A percentile compares a stretch with the other conserved stretches of the same genome.
Conservation (phyloP, 2,888 invertebrate genomes). For the Pyrocoelia pectoralis region DNA sequence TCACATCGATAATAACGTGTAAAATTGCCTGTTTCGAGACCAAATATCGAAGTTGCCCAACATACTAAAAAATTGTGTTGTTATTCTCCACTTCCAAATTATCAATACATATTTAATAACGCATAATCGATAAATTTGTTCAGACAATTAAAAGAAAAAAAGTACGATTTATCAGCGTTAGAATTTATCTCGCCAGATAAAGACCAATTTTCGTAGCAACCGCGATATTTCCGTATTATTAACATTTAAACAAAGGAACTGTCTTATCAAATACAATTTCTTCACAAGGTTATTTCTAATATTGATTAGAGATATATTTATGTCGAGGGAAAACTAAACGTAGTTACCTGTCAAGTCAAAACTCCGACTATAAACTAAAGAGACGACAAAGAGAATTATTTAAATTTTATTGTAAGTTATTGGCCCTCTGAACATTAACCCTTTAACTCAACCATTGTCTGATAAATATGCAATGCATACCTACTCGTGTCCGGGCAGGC, state of each 20-base stretch:
- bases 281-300: slow-evolving; percentile 1
- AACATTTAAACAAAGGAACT: neutral
- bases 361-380: too few relatives aligned
- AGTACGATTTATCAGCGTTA: neutral
- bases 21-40: too few relatives aligned
- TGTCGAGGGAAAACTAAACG: neutral
- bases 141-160: too few relatives aligned
- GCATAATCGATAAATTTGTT: too few relatives aligned
- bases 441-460: neutral
- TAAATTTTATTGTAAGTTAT: neutral
- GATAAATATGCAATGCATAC: neutral
- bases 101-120: too few relatives aligned
- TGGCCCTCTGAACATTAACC: neutral
- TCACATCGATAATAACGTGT: too few relatives aligned
- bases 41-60: too few relatives aligned
- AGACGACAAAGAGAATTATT: neutral
- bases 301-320: neutral
- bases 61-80: too few relatives aligned
- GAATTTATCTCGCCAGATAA: neutral
- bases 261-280: neutral
- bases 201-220: neutral
- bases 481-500: neutral
- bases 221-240: neutral
- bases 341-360: too few relatives aligned
- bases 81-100: too few relatives aligned